These are phyloP conservation scores for Triplophysa dalaica DNA, from an alignment of 2,113 vertebrate genomes.

Conservation along the genomic window DNA sequence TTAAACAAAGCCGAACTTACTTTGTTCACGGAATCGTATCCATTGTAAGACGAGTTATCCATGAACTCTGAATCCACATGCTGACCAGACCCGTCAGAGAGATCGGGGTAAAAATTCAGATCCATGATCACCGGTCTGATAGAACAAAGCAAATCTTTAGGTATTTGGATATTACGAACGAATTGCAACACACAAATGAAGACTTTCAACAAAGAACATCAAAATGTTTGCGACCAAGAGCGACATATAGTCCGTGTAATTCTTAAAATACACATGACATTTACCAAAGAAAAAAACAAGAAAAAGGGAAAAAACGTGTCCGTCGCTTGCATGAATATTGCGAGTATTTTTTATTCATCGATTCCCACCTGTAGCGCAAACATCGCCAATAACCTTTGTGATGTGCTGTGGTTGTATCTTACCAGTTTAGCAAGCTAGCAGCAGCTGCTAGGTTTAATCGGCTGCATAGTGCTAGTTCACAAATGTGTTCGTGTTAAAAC, in stretches of 20 bases:
- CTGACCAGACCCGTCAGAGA: constrained; percentile 71
- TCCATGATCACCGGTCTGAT: constrained; percentile 64
- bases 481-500: constrained; percentile 10
- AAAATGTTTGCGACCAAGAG: background rate
- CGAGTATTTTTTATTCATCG: background rate
- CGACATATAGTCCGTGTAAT: no score
- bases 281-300: background rate
- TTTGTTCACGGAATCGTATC: constrained; percentile 76
- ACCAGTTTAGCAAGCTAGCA: constrained; percentile 10
- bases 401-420: background rate
- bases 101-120: constrained; percentile 79
- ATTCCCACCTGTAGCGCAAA: background rate
- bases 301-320: background rate
- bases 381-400: background rate
- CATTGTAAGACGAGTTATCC: constrained; percentile 75
- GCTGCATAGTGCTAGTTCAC: constrained; percentile 13
- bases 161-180: background rate
- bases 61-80: constrained; percentile 72
- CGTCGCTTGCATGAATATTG: background rate
- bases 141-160: background rate
- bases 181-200: background rate
- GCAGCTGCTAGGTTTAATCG: constrained; percentile 1
- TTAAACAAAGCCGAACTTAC: constrained; percentile 58
- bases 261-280: background rate
- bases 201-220: background rate